Evolutionary conservation across 2,888 invertebrate genomes (phyloP), one percentile per base, ranked within the genome.

Genomic region (Amphipoea oculea): DNA sequence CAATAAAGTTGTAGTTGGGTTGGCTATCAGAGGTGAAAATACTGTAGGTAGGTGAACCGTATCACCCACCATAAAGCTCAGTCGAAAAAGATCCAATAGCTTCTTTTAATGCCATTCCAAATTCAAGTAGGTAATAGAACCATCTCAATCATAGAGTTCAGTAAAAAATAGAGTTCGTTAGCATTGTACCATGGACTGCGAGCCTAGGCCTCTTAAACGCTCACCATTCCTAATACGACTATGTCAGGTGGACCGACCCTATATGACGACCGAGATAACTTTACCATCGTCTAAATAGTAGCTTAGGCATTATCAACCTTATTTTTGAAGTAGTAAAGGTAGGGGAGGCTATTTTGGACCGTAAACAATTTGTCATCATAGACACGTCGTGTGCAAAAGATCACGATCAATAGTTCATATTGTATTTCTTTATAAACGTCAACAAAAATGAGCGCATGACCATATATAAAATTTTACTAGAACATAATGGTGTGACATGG

Each of bases 391-490:
- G 94, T 92, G 94, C 93, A 93, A 95, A 94, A 94, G 92, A 94
- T 95, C 94, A 94, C 93, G 94, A 94, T 92, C 93, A 91, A 92
- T 93, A 92, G 91, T 91, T 91, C 92, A 92, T 92, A 89, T 86
- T 94, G 93, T 95, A 92, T 94, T 94, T 94, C 93, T 95, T 93
- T 95, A 93, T 94, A 94, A 94, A 94, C 91, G 93, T 91, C 92
- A 88, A 93, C 94, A 94, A 95, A 95, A 95, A 95, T 94, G 94
- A 94, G 92, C 88, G 89, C 95, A 95, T 92, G 94, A 81, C 95
- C 95, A 93, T 95, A 86, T 84, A 87, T 76, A 88, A 86, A 82
- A 81, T 70, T 79, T 80, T 79, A 84, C 84, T 85, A 65, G 86
- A 78, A 86, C 81, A 85, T 84, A 87, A 84, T 88, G 81, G 86